Base-by-base conservation (phyloP, 2,797 vertebrate genomes). In the Morus bassanus region DNA sequence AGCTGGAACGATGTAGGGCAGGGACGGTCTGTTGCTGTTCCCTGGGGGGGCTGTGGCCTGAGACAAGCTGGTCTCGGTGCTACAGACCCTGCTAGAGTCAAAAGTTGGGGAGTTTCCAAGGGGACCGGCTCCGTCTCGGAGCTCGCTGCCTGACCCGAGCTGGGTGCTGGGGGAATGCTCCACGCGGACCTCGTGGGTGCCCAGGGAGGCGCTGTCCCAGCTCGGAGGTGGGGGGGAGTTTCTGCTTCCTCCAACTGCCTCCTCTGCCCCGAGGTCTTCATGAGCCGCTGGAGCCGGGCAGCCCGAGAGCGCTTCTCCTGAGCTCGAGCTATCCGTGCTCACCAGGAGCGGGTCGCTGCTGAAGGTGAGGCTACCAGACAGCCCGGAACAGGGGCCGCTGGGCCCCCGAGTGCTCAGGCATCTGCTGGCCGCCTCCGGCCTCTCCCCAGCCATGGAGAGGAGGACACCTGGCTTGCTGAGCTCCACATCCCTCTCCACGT, bases 391-490 rank as follows among this genome's bases (percentile, higher is more conserved):
- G 13, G 10, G 4, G 5, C 6, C 7, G 0, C 22, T 6, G 21
- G 43, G 41, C 35, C 18, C 25, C 13, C 0, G 25, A 46, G 45
- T 18, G 45, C 15, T 35, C 0, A 0, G 21, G 24, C 2, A 4
- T 46, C 27, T 60, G 25, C 13, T 0, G 0, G 43, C 27, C 5
- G 2, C n/a, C 31, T 14, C 65, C 18, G 31, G 4, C 33, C 8
- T 19, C 19, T 50, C 59, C 25, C 0, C n/a, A 15, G 4, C 2
- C 0, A 0, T 0, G 2, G 93, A 91, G 31, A 4, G 0, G 3
- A 97, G 91, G 43, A 31, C 3, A 0, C 64, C 78, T 0, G 95
- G 95, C 53, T 97, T 96, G 57, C 56, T 89, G 50, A 67, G 30
- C 61, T 79, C 45, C 57, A 19, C 13, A 2, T 93, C 75, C 9